Evolutionary conservation across 2,888 invertebrate genomes (phyloP).

Genomic region (Orthonychiurus folsomi): DNA sequence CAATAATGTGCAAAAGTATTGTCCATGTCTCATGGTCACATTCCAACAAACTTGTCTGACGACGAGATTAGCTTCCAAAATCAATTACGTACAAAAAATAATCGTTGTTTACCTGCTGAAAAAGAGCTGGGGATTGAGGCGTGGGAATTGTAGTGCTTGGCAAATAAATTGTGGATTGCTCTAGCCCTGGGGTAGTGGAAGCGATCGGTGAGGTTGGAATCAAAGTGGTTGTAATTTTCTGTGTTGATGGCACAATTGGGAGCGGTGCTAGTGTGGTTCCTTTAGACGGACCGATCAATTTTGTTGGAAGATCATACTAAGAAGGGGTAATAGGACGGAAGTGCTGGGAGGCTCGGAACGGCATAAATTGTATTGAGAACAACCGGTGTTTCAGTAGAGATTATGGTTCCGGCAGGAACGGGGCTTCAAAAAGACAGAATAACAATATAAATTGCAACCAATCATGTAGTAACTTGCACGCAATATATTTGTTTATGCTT

Average conservation of each 20-base stretch:
- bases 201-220: not conserved
- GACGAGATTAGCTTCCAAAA: too few relatives aligned
- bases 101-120: not conserved
- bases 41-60: too few relatives aligned
- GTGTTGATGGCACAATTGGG: not conserved
- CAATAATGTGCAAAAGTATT: too few relatives aligned
- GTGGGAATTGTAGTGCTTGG: constrained; percentile 2
- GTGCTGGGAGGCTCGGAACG: constrained; percentile 17
- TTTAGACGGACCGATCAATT: not conserved
- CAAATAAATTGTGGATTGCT: not conserved
- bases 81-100: too few relatives aligned
- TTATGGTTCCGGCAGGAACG: constrained; percentile 19
- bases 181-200: not conserved
- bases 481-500: too few relatives aligned
- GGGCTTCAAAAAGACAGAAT: too few relatives aligned
- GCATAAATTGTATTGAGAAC: constrained; percentile 21
- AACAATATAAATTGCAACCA: too few relatives aligned
- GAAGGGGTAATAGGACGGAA: constrained; percentile 12
- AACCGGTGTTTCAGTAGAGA: constrained; percentile 20
- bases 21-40: too few relatives aligned
- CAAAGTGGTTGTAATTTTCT: not conserved
- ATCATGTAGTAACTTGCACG: too few relatives aligned
- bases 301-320: not conserved
- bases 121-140: not conserved
- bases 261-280: not conserved